Conservation (phyloP, 2,113 vertebrate species). For the Cnemophilus loriae region DNA sequence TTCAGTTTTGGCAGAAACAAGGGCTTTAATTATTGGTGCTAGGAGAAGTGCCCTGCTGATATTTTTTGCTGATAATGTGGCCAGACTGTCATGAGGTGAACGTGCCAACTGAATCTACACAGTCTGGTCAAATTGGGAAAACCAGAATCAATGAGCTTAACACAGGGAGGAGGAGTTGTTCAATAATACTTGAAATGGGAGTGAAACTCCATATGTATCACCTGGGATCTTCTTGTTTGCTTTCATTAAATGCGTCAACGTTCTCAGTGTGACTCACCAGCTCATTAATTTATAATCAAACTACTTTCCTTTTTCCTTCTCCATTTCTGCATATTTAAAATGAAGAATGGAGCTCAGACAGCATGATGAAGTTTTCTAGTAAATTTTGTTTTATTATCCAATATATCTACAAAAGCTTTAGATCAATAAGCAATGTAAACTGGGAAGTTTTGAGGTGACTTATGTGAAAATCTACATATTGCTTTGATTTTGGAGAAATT, state of each 20-base stretch:
- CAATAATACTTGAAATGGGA: background rate
- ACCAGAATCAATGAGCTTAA: background rate
- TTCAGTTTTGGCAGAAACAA: conserved; percentile 19
- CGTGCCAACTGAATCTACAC: background rate
- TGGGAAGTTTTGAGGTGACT: background rate
- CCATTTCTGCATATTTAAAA: background rate
- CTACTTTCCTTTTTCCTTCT: background rate
- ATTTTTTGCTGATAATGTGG: conserved; percentile 21
- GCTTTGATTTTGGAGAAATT: background rate
- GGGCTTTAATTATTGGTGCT: conserved; percentile 27
- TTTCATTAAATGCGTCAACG: background rate
- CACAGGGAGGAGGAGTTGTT: background rate
- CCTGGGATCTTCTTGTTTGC: background rate
- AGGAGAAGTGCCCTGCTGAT: conserved; percentile 23
- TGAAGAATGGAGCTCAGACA: background rate
- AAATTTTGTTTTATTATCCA: background rate
- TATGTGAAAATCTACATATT: background rate
- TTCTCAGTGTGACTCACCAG: background rate
- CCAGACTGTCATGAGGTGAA: background rate
- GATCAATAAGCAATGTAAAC: background rate
- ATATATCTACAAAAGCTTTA: background rate
- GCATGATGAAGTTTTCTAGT: background rate
- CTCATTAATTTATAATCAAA: background rate
- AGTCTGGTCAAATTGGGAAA: background rate
- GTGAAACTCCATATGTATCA: background rate